Conservation (phyloP, 2,113 vertebrate genomes). For the Eira barbara region DNA sequence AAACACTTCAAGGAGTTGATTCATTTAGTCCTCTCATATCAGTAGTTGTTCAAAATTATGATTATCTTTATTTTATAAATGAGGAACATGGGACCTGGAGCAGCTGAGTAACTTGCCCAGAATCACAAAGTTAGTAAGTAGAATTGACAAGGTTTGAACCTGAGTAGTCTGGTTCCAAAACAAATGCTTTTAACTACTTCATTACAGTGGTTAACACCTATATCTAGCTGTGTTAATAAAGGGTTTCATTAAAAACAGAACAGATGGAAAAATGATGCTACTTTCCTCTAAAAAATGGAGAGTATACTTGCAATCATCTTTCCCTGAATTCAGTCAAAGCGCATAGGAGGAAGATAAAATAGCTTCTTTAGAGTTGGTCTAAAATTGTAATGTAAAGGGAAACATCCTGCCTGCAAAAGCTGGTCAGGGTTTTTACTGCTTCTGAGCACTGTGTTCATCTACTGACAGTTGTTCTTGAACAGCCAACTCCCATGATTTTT, state of each 20-base stretch:
- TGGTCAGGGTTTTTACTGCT: not conserved
- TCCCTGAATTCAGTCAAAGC: not conserved
- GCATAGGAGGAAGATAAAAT: not conserved
- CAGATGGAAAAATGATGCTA: not conserved
- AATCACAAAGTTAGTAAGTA: not conserved
- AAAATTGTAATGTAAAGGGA: not conserved
- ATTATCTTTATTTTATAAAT: not conserved
- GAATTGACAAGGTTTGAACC: not conserved
- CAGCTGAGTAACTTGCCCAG: not conserved
- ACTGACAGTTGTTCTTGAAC: not conserved
- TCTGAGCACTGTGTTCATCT: not conserved
- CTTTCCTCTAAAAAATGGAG: not conserved
- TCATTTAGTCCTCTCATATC: not conserved
- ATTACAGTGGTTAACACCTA: not conserved
- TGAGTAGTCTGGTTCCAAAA: not conserved
- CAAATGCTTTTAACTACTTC: not conserved
- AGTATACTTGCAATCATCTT: not conserved
- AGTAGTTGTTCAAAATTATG: not conserved
- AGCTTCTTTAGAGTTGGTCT: not conserved
- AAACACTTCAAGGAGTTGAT: not conserved
- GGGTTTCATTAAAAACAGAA: not conserved
- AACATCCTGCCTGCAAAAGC: not conserved
- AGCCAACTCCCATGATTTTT: not conserved
- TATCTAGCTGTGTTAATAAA: not conserved
- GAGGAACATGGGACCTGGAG: not conserved